These are phyloP conservation scores for Lasioglossum villosulum DNA, from an alignment of 2,888 invertebrate genomes.

Conservation along the genomic window DNA sequence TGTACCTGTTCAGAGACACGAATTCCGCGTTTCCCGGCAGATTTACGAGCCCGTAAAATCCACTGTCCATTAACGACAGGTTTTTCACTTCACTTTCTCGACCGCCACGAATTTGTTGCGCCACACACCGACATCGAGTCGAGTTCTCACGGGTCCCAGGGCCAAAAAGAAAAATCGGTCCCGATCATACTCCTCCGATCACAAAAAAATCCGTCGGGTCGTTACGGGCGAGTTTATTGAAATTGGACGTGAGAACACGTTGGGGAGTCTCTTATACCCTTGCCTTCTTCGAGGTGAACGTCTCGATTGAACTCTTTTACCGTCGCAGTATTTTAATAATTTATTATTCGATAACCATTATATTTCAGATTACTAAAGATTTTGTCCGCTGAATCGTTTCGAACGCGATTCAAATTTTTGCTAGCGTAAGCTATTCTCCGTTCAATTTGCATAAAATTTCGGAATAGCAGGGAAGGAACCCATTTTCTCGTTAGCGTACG, in stretches of 20 bases:
- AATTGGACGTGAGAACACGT: background rate
- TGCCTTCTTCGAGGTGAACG: background rate
- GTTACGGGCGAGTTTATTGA: background rate
- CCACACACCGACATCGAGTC: background rate
- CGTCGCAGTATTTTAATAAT: too few relatives aligned
- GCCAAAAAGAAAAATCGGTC: constrained; percentile 5
- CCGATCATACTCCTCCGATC: background rate
- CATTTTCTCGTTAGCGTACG: background rate
- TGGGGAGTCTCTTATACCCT: background rate
- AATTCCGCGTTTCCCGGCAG: constrained; percentile 22
- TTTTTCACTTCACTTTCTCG: constrained; percentile 1
- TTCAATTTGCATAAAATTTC: background rate
- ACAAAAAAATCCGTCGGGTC: background rate
- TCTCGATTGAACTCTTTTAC: background rate
- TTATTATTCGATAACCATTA: background rate
- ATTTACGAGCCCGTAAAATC: constrained; percentile 32
- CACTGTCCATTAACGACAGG: constrained; percentile 8
- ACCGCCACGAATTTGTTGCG: background rate
- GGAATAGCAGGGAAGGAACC: background rate
- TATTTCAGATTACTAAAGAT: background rate
- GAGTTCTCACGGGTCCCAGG: background rate
- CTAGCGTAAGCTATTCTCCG: too few relatives aligned
- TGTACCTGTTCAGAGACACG: constrained; percentile 11
- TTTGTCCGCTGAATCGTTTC: background rate
- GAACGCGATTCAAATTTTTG: background rate